A percentile compares a stretch with the other conserved stretches of the same genome.
phyloP scores from a whole-genome alignment of 2,888 invertebrate genomes.

The Phyllotreta cruciferae region DNA sequence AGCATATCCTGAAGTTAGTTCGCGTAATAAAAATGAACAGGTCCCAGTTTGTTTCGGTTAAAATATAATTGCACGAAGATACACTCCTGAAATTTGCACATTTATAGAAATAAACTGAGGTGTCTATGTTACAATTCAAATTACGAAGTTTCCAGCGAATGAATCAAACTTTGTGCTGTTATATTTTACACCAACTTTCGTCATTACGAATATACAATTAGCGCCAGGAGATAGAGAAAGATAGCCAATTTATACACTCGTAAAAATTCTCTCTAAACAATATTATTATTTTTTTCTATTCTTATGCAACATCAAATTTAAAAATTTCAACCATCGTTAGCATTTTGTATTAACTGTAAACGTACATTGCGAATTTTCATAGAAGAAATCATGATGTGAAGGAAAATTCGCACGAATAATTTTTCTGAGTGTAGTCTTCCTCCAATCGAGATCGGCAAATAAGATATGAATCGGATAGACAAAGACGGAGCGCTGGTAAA shows the following conservation, averaged over 20 bases:
- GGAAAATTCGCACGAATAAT: background rate
- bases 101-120: conserved; percentile 50
- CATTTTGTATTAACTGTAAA: too few species aligned
- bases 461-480: conserved; percentile 47
- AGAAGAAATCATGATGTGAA: background rate
- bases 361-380: too few species aligned
- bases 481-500: conserved; percentile 50
- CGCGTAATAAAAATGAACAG: conserved; percentile 32
- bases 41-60: conserved; percentile 26
- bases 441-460: conserved; percentile 38
- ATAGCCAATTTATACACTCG: conserved; percentile 35
- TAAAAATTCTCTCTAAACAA: background rate
- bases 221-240: conserved; percentile 45
- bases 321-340: too few species aligned
- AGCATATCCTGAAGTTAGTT: conserved; percentile 28
- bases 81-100: conserved; percentile 40
- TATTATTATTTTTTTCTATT: too few species aligned
- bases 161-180: conserved; percentile 54
- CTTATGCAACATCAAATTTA: too few species aligned
- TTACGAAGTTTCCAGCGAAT: conserved; percentile 52
- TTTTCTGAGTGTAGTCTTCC: conserved; percentile 27
- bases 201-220: conserved; percentile 52
- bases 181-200: conserved; percentile 54
- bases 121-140: conserved; percentile 52
- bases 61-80: conserved; percentile 37